Conservation (phyloP, 2,797 vertebrate species). For the Sus cebifrons region DNA sequence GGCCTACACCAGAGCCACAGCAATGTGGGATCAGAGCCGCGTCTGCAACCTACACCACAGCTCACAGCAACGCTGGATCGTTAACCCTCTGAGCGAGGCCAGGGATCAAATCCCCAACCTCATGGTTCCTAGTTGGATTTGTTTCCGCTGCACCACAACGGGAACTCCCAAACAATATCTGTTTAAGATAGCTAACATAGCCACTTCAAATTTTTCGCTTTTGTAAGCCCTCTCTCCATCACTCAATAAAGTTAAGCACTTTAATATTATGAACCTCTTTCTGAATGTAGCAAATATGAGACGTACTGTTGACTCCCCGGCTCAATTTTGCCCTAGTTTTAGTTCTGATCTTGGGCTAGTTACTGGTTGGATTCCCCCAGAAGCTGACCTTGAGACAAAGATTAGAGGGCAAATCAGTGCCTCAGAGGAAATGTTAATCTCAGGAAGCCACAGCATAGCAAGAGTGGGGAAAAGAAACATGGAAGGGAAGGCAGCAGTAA, state of each 20-base stretch:
- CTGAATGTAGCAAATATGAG: neutral
- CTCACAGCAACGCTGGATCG: no score
- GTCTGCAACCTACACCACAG: no score
- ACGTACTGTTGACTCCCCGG: neutral
- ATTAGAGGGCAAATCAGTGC: constrained; percentile 17
- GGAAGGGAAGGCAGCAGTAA: neutral
- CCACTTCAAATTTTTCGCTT: constrained; percentile 28
- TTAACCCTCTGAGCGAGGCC: no score
- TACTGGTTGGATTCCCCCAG: neutral
- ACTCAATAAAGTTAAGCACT: neutral
- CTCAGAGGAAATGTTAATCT: neutral
- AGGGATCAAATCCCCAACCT: no score
- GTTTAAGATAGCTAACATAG: constrained; percentile 5
- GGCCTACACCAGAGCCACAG: no score
- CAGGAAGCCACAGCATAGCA: neutral
- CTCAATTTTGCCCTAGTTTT: neutral
- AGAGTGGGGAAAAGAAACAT: neutral
- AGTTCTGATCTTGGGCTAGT: neutral
- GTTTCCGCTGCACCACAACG: no score
- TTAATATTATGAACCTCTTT: constrained; percentile 42
- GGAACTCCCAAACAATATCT: neutral
- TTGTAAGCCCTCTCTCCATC: neutral
- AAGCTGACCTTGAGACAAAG: neutral
- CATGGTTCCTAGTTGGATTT: no score
- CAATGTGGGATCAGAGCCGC: no score